Base-by-base conservation (phyloP, 2,797 vertebrate genomes). In the Poliocrania exsul region DNA sequence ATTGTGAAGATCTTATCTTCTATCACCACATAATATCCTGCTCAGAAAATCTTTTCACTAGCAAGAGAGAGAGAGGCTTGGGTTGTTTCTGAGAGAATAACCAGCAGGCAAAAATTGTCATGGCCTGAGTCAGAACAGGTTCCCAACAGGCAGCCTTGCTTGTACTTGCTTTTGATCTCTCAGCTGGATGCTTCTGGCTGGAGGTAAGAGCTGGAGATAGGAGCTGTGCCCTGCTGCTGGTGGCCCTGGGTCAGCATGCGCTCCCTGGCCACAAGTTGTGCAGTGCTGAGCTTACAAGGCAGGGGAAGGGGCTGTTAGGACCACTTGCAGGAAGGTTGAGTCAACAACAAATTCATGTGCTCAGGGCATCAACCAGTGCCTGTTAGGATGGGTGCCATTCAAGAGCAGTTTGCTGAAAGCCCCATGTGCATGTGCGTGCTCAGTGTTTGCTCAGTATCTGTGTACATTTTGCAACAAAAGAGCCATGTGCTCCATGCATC, bases 351-450 rank as follows among this genome's bases (percentile, higher is more conserved):
- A 71, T 93, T 90, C 40, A n/a, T 44, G 24, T 3, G 3, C 70
- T 46, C 1, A 2, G 56, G 50, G 16, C 89, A 72, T 75, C 67
- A 75, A 50, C 9, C 2, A 10, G 40, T 73, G 72, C 72, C 28
- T 89, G 58, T 70, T 92, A 74, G 81, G 57, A 82, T 4, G 4
- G 70, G 44, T 54, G 70, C 81, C 54, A 37, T 5, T n/a, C 2
- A 3, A 79, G 82, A 73, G 40, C 80, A 83, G 72, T 38, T 69
- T 47, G 42, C 78, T 35, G 47, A 78, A 70, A 69, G 56, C 14
- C 29, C n/a, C 8, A n/a, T 0, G 0, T 66, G 77, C 0, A 0
- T 1, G 1, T 0, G 0, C 0, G 19, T 74, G 72, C 69, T 29
- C 15, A 9, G 37, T 7, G 4, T 50, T 90, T 96, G 58, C 83